Evolutionary conservation across 2,888 invertebrate species (phyloP), one percentile per base, ranked within the genome.

Genomic region (Proisotoma minuta): DNA sequence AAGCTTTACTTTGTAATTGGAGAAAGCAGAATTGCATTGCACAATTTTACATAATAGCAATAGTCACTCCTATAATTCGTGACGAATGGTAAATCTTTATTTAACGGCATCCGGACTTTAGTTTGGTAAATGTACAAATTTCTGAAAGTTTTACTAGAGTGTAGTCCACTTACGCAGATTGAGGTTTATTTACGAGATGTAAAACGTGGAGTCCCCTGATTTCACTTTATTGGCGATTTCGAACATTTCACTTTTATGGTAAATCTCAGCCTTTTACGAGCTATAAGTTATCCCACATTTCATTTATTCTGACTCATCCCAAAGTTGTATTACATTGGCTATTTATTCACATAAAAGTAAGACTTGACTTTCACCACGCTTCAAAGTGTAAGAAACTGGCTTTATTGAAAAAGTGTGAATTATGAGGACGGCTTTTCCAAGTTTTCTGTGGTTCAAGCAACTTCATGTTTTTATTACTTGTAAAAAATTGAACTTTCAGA

Each of bases 401-500:
- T n/a, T 10, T 5, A 47, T 18, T 18, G 47, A 5, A 20, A 20
- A 47, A 20, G 18, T 8, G 47, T 10, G 18, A 20, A 47, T 18
- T 8, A 5, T 47, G 47, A 18, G 47, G 18, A 47, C 18, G 47
- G 47, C 18, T 5, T 8, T 5, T 49, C 15, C 23, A n/a, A n/a
- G n/a, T n/a, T n/a, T n/a, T n/a, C n/a, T n/a, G n/a, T n/a, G n/a
- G n/a, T n/a, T n/a, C n/a, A n/a, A n/a, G n/a, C n/a, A n/a, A n/a
- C n/a, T n/a, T n/a, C n/a, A n/a, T n/a, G n/a, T n/a, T n/a, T n/a
- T n/a, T n/a, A n/a, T n/a, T n/a, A n/a, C n/a, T n/a, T n/a, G n/a
- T n/a, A n/a, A n/a, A n/a, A n/a, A n/a, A n/a, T n/a, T n/a, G n/a
- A 50, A 50, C 40, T 59, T 63, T 8, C 60, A 72, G 72, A 69